A percentile compares a stretch with the other conserved stretches of the same genome.
phyloP scores from a whole-genome alignment of 2,113 vertebrate genomes.

The Urocitellus parryii region DNA sequence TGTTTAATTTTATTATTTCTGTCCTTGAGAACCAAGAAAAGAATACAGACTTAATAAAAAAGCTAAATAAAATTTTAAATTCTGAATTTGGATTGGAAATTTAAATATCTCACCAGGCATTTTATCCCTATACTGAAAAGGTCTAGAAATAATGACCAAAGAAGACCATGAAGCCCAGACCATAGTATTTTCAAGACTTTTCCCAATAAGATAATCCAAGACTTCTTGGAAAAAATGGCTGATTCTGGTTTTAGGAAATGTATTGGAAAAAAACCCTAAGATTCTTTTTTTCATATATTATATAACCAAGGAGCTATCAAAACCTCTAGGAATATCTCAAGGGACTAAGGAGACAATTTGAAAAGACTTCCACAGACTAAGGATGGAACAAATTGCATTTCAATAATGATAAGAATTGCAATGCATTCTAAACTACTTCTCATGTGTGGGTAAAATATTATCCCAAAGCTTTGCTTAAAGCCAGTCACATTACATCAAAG shows the following conservation, averaged over 20 bases:
- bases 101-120: not conserved
- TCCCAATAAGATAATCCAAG: not conserved
- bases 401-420: not conserved
- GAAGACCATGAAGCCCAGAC: not conserved
- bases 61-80: not conserved
- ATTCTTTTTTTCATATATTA: not conserved
- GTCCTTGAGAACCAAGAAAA: not conserved
- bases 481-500: not conserved
- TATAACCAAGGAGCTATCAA: not conserved
- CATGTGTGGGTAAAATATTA: not conserved
- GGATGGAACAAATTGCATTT: not conserved
- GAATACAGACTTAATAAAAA: slow-evolving; percentile 39
- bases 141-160: not conserved
- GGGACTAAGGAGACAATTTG: not conserved
- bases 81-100: not conserved
- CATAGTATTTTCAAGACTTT: not conserved
- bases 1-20: not conserved
- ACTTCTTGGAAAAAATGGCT: slow-evolving; percentile 26
- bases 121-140: not conserved
- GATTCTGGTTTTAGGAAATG: not conserved
- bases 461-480: not conserved
- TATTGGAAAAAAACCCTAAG: slow-evolving; percentile 6
- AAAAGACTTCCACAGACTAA: not conserved
- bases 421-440: not conserved
- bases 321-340: not conserved